Conservation (phyloP, 1,140 invertebrate genomes). For the Diuraphis noxia region DNA sequence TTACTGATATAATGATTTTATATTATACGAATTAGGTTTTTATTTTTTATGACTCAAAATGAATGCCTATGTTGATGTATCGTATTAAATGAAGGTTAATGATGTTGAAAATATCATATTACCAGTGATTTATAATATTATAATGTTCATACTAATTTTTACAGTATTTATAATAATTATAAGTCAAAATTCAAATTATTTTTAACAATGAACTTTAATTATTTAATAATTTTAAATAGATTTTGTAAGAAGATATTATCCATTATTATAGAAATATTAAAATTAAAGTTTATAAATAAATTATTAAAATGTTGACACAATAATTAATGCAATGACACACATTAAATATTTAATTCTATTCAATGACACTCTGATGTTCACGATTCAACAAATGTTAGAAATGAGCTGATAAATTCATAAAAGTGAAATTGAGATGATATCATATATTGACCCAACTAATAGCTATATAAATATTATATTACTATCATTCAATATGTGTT, state of each 20-base stretch:
- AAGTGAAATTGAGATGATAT: background rate
- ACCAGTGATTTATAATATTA: background rate
- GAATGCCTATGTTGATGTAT: background rate
- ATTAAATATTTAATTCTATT: background rate
- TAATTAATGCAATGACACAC: background rate
- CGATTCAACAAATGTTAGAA: background rate
- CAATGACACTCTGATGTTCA: background rate
- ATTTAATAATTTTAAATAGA: background rate
- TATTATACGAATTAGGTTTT: background rate
- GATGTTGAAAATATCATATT: background rate
- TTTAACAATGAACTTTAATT: background rate
- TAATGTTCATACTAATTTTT: background rate
- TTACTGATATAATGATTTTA: background rate
- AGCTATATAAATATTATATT: background rate
- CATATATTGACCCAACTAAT: background rate
- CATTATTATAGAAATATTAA: too few species aligned
- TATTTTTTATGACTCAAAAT: background rate
- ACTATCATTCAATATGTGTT: background rate
- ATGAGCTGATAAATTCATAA: background rate
- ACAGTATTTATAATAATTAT: background rate
- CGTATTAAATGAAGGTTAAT: conserved; percentile 1
- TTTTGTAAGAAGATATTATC: background rate
- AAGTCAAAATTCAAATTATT: background rate
- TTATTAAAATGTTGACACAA: too few species aligned
- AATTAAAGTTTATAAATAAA: too few species aligned